phyloP scores from a whole-genome alignment of 2,888 invertebrate genomes.

The Macrophya alboannulata region DNA sequence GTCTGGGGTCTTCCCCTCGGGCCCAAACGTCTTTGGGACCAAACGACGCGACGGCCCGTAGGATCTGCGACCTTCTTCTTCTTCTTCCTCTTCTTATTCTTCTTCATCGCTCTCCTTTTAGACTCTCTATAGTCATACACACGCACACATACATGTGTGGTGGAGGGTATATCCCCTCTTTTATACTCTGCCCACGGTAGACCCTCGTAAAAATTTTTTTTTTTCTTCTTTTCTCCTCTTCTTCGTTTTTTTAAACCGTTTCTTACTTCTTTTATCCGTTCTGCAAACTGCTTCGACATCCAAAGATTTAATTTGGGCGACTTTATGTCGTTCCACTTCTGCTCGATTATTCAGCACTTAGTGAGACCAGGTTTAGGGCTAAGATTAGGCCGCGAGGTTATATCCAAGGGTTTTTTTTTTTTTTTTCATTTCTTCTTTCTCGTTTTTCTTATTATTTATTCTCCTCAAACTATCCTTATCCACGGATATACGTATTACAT shows the following conservation, averaged over 20 bases:
- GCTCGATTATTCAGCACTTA: constrained; percentile 51
- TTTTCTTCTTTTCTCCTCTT: constrained; percentile 60
- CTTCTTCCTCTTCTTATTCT: constrained; percentile 17
- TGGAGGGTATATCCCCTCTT: constrained; percentile 54
- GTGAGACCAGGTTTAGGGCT: constrained; percentile 23
- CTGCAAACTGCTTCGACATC: constrained; percentile 73
- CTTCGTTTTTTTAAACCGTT: constrained; percentile 55
- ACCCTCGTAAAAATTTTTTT: constrained; percentile 77
- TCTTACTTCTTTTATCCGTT: constrained; percentile 56
- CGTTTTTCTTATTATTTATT: neutral
- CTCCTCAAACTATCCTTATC: neutral
- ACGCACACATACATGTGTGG: neutral
- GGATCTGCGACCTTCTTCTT: constrained; percentile 44
- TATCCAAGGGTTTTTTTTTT: neutral
- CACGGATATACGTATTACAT: too few species aligned
- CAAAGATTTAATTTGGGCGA: constrained; percentile 78
- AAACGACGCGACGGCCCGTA: constrained; percentile 19
- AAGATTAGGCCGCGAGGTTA: constrained; percentile 24
- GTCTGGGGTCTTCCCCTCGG: constrained; percentile 47
- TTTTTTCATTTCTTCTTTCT: neutral
- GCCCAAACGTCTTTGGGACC: constrained; percentile 37
- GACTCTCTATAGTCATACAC: constrained; percentile 14
- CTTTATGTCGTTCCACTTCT: constrained; percentile 58
- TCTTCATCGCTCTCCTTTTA: constrained; percentile 16
- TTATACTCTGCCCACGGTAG: constrained; percentile 71